Evolutionary conservation across 2,888 invertebrate species (phyloP), one percentile per base, ranked within the genome.

Genomic region (Drosophila sordidula): DNA sequence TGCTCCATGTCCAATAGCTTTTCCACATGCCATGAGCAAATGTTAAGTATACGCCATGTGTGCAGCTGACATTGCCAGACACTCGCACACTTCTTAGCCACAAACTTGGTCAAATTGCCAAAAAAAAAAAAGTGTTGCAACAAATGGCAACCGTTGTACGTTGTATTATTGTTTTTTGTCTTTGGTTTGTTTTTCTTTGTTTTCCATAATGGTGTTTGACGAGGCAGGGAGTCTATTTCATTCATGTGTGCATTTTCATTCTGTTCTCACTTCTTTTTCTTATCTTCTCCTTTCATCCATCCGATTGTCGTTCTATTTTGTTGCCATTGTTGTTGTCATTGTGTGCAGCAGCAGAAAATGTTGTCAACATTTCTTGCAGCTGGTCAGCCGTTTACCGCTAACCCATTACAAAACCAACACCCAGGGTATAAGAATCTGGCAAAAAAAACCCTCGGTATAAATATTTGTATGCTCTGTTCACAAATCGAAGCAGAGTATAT

Each of bases 281-380:
- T 16, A n/a, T 49, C 5, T 39, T 42, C 39, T 49, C 12, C 34
- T 63, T 51, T 70, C 56, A 59, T 67, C 54, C 50, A n/a, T 65
- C 56, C 61, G 71, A 42, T 70, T 75, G 66, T 76, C 58, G 68
- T 66, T 54, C 52, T 8, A 29, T 29, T 29, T 29, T 29, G 8
- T 6, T 26, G 46, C 57, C 63, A 74, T 78, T 70, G 54, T 34
- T 67, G 70, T 62, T 56, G 41, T 49, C 55, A 54, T 70, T 75
- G 56, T 73, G 78, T 75, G 68, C 71, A 75, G 70, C 70, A 78
- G 78, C 78, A 77, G 78, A 80, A 80, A 80, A 74, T 78, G 56
- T 71, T 84, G 77, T 75, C 85, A 71, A 75, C 78, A 80, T 79
- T 79, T 75, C 68, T 66, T 75, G 67, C 47, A 44, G 64, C 67